These are phyloP conservation scores for Cephus sareptanus DNA, from an alignment of 2,888 invertebrate genomes.

Conservation along the genomic window DNA sequence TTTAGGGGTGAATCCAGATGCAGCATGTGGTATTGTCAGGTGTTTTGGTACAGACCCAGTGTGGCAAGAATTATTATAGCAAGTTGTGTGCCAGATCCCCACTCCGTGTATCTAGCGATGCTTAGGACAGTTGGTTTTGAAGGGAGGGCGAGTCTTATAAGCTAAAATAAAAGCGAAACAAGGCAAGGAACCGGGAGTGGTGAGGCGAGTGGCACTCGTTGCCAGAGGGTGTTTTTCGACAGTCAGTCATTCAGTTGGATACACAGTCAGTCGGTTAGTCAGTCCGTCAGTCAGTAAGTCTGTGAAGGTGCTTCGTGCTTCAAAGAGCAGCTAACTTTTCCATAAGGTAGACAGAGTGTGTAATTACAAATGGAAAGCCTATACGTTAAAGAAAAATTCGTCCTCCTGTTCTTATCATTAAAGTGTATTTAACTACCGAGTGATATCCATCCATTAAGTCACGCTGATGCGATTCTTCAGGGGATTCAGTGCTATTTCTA, in stretches of 20 bases:
- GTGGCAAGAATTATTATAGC: slow-evolving; percentile 34
- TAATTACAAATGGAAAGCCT: background rate
- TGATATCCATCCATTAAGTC: background rate
- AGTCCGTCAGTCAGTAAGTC: slow-evolving; percentile 26
- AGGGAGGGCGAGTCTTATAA: slow-evolving; percentile 44
- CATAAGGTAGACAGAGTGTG: background rate
- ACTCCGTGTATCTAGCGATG: slow-evolving; percentile 7
- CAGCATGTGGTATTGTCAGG: slow-evolving; percentile 19
- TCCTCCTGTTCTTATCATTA: background rate
- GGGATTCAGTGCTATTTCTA: background rate
- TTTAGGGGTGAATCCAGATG: slow-evolving; percentile 9
- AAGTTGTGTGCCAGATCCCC: slow-evolving; percentile 34
- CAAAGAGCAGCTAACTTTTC: background rate
- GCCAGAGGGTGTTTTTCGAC: slow-evolving; percentile 40
- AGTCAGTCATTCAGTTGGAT: slow-evolving; percentile 16
- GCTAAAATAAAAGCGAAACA: slow-evolving; percentile 61
- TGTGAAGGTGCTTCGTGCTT: slow-evolving; percentile 41
- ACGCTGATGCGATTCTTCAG: background rate
- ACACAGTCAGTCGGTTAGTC: background rate
- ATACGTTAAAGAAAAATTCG: background rate
- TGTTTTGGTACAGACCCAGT: slow-evolving; percentile 1
- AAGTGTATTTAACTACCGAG: background rate
- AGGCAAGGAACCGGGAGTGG: slow-evolving; percentile 43
- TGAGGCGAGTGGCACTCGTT: slow-evolving; percentile 25
- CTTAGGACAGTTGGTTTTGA: slow-evolving; percentile 14